Conservation (phyloP, 2,113 vertebrate genomes). For the Chlorodrepanis virens region DNA sequence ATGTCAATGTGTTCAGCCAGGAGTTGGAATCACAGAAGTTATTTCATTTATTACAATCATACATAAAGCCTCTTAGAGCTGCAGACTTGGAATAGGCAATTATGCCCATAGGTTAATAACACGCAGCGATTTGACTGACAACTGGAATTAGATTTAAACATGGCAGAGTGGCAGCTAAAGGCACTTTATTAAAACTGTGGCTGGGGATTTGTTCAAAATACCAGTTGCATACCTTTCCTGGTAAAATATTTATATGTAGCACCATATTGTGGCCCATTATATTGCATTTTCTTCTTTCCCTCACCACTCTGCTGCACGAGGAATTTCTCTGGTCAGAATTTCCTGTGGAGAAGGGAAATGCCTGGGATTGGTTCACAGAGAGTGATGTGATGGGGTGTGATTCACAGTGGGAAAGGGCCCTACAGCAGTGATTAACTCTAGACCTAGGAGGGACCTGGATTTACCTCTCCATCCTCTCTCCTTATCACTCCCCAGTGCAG, state of each 20-base stretch:
- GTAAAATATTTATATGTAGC: conserved; percentile 45
- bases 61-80: conserved; percentile 52
- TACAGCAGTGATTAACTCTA: background rate
- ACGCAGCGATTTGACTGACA: conserved; percentile 48
- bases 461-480: background rate
- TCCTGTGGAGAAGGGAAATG: background rate
- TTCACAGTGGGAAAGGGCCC: background rate
- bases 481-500: background rate
- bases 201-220: conserved; percentile 63
- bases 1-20: background rate
- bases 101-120: conserved; percentile 65
- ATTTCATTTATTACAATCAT: conserved; percentile 54
- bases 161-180: conserved; percentile 49
- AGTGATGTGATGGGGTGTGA: background rate
- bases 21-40: conserved; percentile 35
- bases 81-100: conserved; percentile 53
- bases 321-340: background rate
- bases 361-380: background rate
- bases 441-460: background rate
- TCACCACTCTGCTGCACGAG: background rate
- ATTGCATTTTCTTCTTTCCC: background rate
- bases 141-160: conserved; percentile 57
- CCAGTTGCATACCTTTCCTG: conserved; percentile 25
- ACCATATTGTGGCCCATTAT: background rate
- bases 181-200: conserved; percentile 54